Evolutionary conservation across 2,888 invertebrate genomes (phyloP), one percentile per base, ranked within the genome.

Genomic region (Melanophora roralis): DNA sequence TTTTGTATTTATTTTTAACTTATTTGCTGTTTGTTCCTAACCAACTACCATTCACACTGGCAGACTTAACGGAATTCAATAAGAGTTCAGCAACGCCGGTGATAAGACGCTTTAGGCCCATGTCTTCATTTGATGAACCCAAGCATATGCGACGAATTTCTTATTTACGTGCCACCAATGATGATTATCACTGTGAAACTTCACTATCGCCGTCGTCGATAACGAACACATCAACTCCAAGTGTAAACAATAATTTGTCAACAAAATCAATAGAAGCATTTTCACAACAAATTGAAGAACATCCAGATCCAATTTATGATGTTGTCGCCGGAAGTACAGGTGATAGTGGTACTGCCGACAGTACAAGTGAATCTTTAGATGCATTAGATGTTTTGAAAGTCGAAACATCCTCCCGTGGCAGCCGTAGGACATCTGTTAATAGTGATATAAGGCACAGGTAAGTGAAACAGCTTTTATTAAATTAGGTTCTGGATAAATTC

Each of bases 101-200:
- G 53, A 85, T 89, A 68, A 85, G 90, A 40, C 88, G 90, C 38
- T 89, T 84, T 59, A 89, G 88, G 80, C 85, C 87, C 78, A 86
- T 88, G 84, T 85, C 90, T 88, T 82, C 89, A 92, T 95, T 95
- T 87, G 95, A 96, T 88, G 97, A 97, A 88, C 96, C 97, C 86
- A 93, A 96, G 82, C 93, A 94, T 23, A 95, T 95, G 90, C 93
- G 98, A 84, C 92, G 98, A 84, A 96, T 97, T 83, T 98, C 97
- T n/a, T 98, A 98, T 91, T 91, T 98, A 83, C 96, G 96, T 91
- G 98, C 98, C 49, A 98, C 97, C 9, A 96, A 89, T 75, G 90
- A 95, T 92, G 94, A 94, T 81, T 83, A 94, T 82, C 95, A 95
- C 86, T 94, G 73, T n/a, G 80, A 80, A 40, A 51, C 72, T 93